These are phyloP conservation scores for Beris chalybata DNA, from an alignment of 2,888 invertebrate species.

Conservation along the genomic window DNA sequence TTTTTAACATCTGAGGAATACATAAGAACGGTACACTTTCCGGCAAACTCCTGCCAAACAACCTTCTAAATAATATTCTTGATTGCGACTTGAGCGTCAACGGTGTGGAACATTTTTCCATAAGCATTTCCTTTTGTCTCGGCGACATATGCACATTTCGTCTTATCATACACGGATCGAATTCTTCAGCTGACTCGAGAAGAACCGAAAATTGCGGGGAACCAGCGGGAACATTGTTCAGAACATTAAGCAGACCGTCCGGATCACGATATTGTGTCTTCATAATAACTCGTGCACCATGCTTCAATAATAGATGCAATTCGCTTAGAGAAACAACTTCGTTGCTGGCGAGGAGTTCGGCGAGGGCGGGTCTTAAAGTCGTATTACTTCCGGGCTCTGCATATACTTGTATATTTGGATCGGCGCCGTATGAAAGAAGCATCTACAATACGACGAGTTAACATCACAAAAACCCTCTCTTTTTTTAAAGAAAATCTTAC, in stretches of 20 bases:
- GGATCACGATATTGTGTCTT: conserved; percentile 84
- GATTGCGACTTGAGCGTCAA: conserved; percentile 66
- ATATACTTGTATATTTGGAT: conserved; percentile 75
- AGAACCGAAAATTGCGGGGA: conserved; percentile 67
- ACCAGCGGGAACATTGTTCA: conserved; percentile 65
- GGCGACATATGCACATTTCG: conserved; percentile 68
- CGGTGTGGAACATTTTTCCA: conserved; percentile 69
- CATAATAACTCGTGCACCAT: conserved; percentile 76
- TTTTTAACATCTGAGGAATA: conserved; percentile 38
- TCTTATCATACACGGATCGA: conserved; percentile 78
- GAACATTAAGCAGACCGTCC: conserved; percentile 77
- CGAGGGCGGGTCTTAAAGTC: conserved; percentile 74
- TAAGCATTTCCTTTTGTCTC: conserved; percentile 66
- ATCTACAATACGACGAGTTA: conserved; percentile 53
- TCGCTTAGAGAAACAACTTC: conserved; percentile 68
- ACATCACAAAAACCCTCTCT: neutral
- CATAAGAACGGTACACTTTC: conserved; percentile 39
- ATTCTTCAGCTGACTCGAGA: conserved; percentile 74
- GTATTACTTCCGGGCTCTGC: conserved; percentile 69
- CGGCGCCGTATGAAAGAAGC: conserved; percentile 71
- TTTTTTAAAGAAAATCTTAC: conserved; percentile 45
- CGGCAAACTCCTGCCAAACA: conserved; percentile 39
- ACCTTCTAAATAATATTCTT: conserved; percentile 37
- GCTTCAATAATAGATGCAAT: conserved; percentile 68
- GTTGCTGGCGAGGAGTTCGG: conserved; percentile 80